Base-by-base conservation (phyloP, 2,888 invertebrate genomes). In the Zootermopsis nevadensis region DNA sequence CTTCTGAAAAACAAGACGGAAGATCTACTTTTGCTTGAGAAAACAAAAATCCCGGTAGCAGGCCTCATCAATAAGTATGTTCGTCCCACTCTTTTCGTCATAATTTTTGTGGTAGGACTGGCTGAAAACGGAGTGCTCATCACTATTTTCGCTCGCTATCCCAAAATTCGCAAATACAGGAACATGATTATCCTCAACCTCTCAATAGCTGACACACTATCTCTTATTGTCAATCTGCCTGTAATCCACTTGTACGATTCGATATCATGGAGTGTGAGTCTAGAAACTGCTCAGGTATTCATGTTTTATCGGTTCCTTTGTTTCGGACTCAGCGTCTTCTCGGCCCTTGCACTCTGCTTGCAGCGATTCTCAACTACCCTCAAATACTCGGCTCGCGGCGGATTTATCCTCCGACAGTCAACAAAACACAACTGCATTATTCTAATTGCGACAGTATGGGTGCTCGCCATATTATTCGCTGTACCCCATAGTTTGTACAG, bases 171-270 rank as follows among this genome's bases (percentile, higher is more conserved):
- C 24, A 42, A 74, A n/a, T 35, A 31, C n/a, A 31, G 33, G 8
- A 74, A 74, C 24, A 74, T 74, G 74, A 74, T 74, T 7, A 74
- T 74, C n/a, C 24, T 74, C 0, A 42, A 74, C 38, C 38, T 74
- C 10, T 22, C 74, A 33, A n/a, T 42, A n/a, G 74, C 74, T 4
- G 74, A 74, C 33, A n/a, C 38, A 24, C 10, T 74, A 6, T 74
- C 74, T 22, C 74, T 74, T 27, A 38, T 74, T n/a, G 8, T 33
- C 38, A 74, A 74, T 38, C n/a, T 74, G n/a, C 35, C 38, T 33
- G n/a, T 74, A 15, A 22, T 1, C 3, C 33, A n/a, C 24, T 0
- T 74, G 10, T 74, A 38, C 31, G 27, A 38, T 1, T 19, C 3
- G 10, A 6, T 35, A 4, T 15, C 27, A 7, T 24, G 38, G 38